Percentiles rank a stretch among this genome's conserved stretches.
phyloP scores from a whole-genome alignment of 2,888 invertebrate genomes.

The Athalia rosae region DNA sequence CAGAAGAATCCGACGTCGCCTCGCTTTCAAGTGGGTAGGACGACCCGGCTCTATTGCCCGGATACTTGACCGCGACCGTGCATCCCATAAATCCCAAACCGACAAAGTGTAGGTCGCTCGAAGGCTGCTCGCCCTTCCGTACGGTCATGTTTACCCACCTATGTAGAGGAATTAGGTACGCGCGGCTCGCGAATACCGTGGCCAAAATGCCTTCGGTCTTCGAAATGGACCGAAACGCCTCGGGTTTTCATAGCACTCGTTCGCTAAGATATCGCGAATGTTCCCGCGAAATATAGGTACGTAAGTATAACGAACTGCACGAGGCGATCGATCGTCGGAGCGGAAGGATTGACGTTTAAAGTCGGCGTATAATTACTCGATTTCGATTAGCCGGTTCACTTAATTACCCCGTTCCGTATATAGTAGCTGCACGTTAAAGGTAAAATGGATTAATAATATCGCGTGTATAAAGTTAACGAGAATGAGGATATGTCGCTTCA shows the following conservation, averaged over 20 bases:
- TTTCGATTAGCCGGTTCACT: no score
- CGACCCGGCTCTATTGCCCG: slow-evolving; percentile 32
- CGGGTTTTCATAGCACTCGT: not conserved
- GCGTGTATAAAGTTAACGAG: no score
- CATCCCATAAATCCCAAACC: slow-evolving; percentile 32
- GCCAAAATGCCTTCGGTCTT: slow-evolving; percentile 5
- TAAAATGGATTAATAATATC: no score
- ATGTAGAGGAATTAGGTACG: not conserved
- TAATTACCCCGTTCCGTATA: no score
- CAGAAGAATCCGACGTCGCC: slow-evolving; percentile 17
- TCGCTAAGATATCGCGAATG: no score
- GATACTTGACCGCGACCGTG: slow-evolving; percentile 42
- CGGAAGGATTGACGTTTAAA: no score
- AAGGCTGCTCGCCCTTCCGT: slow-evolving; percentile 18
- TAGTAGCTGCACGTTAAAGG: no score
- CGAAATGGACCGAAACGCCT: slow-evolving; percentile 3
- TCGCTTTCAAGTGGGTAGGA: slow-evolving; percentile 14
- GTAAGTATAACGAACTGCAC: slow-evolving; percentile 14
- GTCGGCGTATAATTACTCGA: no score
- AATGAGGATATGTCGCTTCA: no score
- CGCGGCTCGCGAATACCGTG: slow-evolving; percentile 25
- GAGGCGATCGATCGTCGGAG: slow-evolving; percentile 7
- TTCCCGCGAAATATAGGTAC: no score
- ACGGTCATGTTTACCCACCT: not conserved
- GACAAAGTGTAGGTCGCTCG: slow-evolving; percentile 22